Base-by-base conservation (phyloP, 2,888 invertebrate species). In the Ormyrus pomaceus region DNA sequence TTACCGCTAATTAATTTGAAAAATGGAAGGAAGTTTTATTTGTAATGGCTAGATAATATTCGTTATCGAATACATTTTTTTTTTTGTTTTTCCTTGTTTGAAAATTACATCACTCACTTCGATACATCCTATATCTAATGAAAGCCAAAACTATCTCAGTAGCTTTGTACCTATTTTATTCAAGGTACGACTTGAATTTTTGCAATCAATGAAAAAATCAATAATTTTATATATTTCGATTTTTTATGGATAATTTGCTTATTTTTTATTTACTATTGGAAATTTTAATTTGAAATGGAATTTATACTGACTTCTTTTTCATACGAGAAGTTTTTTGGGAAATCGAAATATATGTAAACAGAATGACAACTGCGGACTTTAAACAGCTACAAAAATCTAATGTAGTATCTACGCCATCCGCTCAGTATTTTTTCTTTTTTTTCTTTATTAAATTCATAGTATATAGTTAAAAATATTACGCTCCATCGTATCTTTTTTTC, bases 11-110 rank as follows among this genome's bases (percentile, higher is more conserved):
- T 59, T 68, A 56, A 75, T 75, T 75, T 79, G 65, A 71, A 80
- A 80, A 82, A 80, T 80, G 74, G 75, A 80, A 82, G 74, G 73
- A 75, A 80, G 34, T 75, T 81, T 82, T 82, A 80, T 82, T 83
- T 83, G 19, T 80, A 55, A 55, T 61, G 53, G 45, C 58, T 76
- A 55, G n/a, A 68, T 66, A 69, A 62, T 77, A 77, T 73, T 79
- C 68, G 58, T 50, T 70, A 58, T 64, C 46, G 62, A 74, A 79
- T 79, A 79, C 77, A 78, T 66, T 65, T 53, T 78, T 73, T 78
- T 46, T 73, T 73, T 66, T 19, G 34, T 34, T 34, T 34, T 34
- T 34, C 34, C 34, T 34, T 34, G 34, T 4, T 34, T 34, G 34
- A 34, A 34, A 34, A 34, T 34, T 2, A 34, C 34, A 34, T 34